These are phyloP conservation scores for Bagarius yarrelli DNA, from an alignment of 2,113 vertebrate genomes.

Conservation along the genomic window DNA sequence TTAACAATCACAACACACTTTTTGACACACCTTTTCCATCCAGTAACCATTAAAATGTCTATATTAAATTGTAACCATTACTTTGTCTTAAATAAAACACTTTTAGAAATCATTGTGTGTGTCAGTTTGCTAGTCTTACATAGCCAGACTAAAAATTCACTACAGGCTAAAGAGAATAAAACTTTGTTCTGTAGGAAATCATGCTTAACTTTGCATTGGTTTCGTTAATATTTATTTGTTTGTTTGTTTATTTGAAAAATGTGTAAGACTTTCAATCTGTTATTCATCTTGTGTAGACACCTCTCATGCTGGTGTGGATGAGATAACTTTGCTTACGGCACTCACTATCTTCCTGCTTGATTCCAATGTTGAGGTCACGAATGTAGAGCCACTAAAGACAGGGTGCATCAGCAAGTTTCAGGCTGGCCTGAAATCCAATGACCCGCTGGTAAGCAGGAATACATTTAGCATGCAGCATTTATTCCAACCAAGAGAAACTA, in stretches of 20 bases:
- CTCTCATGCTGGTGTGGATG: conserved; percentile 66
- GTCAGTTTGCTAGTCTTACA: too few relatives aligned
- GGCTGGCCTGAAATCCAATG: conserved; percentile 76
- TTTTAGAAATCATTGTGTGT: too few relatives aligned
- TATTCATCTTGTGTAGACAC: conserved; percentile 45
- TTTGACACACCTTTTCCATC: neutral
- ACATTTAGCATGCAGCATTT: neutral
- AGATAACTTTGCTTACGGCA: conserved; percentile 80
- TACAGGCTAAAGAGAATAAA: neutral
- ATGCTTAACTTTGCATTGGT: neutral
- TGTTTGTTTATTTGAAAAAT: neutral
- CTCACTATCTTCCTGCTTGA: conserved; percentile 84
- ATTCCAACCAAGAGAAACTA: neutral
- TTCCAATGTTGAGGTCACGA: conserved; percentile 78
- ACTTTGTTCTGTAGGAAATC: too few relatives aligned
- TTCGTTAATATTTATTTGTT: too few relatives aligned
- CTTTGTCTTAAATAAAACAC: neutral
- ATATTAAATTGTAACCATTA: neutral
- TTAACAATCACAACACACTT: neutral
- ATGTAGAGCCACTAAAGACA: conserved; percentile 74
- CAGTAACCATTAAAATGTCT: neutral
- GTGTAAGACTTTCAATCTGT: neutral
- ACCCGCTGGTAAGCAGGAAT: conserved; percentile 75
- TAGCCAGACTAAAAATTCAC: too few relatives aligned
- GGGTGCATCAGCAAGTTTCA: conserved; percentile 80